Evolutionary conservation across 2,113 vertebrate genomes (phyloP), one percentile per base, ranked within the genome.

Genomic region (Tamias sibiricus): DNA sequence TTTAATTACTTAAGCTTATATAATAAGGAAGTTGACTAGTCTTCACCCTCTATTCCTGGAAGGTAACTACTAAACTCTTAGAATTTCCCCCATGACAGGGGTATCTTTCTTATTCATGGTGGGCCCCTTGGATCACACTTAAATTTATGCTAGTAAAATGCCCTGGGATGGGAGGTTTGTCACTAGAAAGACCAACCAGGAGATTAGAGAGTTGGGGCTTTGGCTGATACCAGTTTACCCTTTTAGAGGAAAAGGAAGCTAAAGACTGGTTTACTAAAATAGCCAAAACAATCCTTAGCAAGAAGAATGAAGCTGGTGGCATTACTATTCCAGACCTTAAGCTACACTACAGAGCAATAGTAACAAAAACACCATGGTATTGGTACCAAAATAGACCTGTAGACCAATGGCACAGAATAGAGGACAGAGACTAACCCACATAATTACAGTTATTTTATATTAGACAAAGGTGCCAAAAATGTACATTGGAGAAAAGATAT

Each of bases 181-280:
- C 35, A 92, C 32, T 32, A 92, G 40, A 88, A 96, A 82, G 35
- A 77, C 35, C 44, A 95, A 87, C 14, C 28, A 91, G 4, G 35
- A 42, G 28, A 94, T 59, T 80, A 71, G 8, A 69, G 13, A 13
- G 64, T 40, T 85, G 30, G 64, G 72, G 26, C 68, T 80, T 57
- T 75, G 19, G 68, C 40, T 75, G 19, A 28, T 89, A 92, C 11
- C 42, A 95, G n/a, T 20, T 20, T 59, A 90, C 47, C 22, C 28
- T n/a, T 77, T 5, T 20, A 14, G 8, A 42, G 54, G 20, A 32
- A 64, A 89, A 57, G 74, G 12, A 4, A 12, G 3, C 26, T 69
- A 3, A 24, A 69, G 20, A 90, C 1, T 76, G n/a, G n/a, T n/a
- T n/a, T n/a, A n/a, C n/a, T n/a, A n/a, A n/a, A n/a, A n/a, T n/a